These are phyloP conservation scores for Petaurus breviceps DNA, from an alignment of 2,113 vertebrate genomes.

Conservation along the genomic window DNA sequence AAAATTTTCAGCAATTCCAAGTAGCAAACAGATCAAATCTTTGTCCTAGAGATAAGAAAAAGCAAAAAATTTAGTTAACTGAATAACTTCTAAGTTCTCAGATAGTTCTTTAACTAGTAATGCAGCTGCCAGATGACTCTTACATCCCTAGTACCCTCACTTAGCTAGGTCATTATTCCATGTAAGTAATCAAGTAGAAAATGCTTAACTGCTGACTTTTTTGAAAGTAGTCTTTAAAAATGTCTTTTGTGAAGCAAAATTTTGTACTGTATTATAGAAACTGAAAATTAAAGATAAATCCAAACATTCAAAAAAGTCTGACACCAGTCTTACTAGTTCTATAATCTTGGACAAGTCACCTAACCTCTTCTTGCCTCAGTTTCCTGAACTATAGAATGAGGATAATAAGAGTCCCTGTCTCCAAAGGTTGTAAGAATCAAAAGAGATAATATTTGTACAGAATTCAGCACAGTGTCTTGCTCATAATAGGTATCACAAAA, in stretches of 20 bases:
- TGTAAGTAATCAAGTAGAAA: slow-evolving; percentile 3
- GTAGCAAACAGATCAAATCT: not conserved
- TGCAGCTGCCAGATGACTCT: not conserved
- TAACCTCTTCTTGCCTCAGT: not conserved
- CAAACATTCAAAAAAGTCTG: not conserved
- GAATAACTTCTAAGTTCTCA: not conserved
- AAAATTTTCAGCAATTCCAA: not conserved
- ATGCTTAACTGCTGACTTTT: not conserved
- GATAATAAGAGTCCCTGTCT: not conserved
- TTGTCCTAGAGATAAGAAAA: not conserved
- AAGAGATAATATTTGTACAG: not conserved
- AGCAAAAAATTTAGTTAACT: not conserved
- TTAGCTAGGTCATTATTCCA: not conserved
- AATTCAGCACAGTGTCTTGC: not conserved
- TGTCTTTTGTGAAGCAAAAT: not conserved
- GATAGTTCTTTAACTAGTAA: not conserved
- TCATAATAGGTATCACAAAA: too few species aligned
- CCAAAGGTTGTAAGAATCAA: not conserved
- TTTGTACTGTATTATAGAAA: not conserved
- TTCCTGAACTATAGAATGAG: not conserved
- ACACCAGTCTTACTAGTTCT: not conserved
- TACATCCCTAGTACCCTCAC: not conserved
- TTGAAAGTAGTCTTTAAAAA: not conserved
- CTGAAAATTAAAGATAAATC: not conserved
- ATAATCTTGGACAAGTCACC: not conserved